These are phyloP conservation scores for Psittacus erithacus DNA, from an alignment of 2,113 vertebrate genomes.

Conservation along the genomic window DNA sequence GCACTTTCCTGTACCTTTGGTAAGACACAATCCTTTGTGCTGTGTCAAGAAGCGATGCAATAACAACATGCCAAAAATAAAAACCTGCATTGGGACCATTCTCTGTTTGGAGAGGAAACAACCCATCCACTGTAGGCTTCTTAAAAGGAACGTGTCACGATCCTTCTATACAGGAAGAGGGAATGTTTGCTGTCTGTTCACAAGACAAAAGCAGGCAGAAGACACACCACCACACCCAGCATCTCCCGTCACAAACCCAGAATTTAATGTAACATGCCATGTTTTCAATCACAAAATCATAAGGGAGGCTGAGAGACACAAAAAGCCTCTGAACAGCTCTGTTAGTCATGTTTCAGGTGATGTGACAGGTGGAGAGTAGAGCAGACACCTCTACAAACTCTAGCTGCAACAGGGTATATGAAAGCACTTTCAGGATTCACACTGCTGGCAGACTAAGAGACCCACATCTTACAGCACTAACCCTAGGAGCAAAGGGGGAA, in stretches of 20 bases:
- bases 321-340: background rate
- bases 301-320: background rate
- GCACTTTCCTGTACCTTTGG: background rate
- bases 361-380: background rate
- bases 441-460: background rate
- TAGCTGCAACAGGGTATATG: background rate
- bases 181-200: background rate
- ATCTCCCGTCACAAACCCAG: background rate
- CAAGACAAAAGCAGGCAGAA: background rate
- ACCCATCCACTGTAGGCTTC: background rate
- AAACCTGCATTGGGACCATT: background rate
- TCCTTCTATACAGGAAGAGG: background rate
- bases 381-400: background rate
- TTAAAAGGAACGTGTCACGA: background rate
- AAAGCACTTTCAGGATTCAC: background rate
- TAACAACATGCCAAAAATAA: background rate
- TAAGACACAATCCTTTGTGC: background rate
- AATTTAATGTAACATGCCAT: background rate
- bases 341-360: background rate
- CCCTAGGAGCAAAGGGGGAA: background rate
- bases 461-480: background rate
- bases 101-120: background rate
- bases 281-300: background rate
- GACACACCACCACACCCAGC: background rate
- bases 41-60: background rate